Conservation (phyloP, 2,797 vertebrate species). For the Pantherophis vulpinus region DNA sequence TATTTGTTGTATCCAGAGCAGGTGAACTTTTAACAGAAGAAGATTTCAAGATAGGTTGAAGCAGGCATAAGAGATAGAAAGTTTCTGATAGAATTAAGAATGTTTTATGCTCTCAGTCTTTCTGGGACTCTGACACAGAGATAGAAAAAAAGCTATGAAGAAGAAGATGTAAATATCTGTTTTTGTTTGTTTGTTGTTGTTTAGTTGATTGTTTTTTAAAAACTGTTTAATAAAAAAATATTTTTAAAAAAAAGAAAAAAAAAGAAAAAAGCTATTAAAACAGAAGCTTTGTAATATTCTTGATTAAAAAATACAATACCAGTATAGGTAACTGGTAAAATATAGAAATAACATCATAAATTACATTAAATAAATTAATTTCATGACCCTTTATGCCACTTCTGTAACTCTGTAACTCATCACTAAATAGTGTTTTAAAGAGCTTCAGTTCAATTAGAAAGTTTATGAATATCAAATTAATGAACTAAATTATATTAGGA, state of each 20-base stretch:
- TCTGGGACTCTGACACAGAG: background rate
- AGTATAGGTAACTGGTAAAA: background rate
- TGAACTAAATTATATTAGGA: background rate
- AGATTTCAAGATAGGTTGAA: no score
- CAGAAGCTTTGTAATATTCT: background rate
- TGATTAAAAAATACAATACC: background rate
- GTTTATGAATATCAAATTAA: background rate
- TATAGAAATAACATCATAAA: background rate
- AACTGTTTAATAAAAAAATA: no score
- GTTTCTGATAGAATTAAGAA: no score
- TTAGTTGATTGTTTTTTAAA: no score
- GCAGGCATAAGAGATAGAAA: no score
- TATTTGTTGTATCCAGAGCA: no score
- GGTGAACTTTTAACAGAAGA: no score
- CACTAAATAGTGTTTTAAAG: background rate
- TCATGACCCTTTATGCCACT: background rate
- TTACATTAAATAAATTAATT: background rate
- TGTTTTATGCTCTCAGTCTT: background rate
- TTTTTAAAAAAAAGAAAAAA: no score
- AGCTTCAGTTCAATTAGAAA: background rate
- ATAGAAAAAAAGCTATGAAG: background rate
- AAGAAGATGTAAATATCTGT: no score
- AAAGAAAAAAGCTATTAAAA: background rate
- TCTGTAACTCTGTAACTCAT: background rate
- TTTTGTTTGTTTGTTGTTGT: no score